phyloP scores from a whole-genome alignment of 2,888 invertebrate species.

The Oligia latruncula region DNA sequence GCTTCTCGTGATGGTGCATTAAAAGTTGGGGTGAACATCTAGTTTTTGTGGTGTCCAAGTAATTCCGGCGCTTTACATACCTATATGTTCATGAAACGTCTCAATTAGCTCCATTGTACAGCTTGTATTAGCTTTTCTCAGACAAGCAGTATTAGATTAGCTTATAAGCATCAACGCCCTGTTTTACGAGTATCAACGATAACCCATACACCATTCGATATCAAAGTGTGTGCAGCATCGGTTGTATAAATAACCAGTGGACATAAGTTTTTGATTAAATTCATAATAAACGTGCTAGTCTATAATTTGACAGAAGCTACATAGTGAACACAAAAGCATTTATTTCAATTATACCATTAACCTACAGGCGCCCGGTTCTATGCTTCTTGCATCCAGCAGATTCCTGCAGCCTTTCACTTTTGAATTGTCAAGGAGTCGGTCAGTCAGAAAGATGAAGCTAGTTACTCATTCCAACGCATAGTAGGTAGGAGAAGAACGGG shows the following conservation, averaged over 20 bases:
- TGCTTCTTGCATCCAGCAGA: too few relatives aligned
- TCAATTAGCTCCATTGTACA: not conserved
- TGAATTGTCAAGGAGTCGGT: too few relatives aligned
- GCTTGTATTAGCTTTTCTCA: not conserved
- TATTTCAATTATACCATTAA: not conserved
- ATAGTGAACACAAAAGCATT: not conserved
- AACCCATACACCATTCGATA: not conserved
- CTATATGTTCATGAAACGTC: not conserved
- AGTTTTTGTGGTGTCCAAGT: not conserved
- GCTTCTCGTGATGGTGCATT: not conserved
- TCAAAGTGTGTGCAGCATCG: not conserved
- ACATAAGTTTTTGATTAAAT: not conserved
- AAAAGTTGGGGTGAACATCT: not conserved
- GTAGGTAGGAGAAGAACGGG: too few relatives aligned
- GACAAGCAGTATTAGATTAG: not conserved
- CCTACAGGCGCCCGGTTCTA: too few relatives aligned
- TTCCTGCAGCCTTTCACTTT: too few relatives aligned
- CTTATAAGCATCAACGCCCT: too few relatives aligned
- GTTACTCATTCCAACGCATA: too few relatives aligned
- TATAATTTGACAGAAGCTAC: conserved; percentile 13
- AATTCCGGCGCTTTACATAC: not conserved
- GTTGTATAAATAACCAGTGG: not conserved
- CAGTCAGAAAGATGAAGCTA: too few relatives aligned
- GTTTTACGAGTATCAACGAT: not conserved
- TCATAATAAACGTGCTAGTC: not conserved